Evolutionary conservation across 2,888 invertebrate species (phyloP).

Genomic region (Lepidochrysops patricia): DNA sequence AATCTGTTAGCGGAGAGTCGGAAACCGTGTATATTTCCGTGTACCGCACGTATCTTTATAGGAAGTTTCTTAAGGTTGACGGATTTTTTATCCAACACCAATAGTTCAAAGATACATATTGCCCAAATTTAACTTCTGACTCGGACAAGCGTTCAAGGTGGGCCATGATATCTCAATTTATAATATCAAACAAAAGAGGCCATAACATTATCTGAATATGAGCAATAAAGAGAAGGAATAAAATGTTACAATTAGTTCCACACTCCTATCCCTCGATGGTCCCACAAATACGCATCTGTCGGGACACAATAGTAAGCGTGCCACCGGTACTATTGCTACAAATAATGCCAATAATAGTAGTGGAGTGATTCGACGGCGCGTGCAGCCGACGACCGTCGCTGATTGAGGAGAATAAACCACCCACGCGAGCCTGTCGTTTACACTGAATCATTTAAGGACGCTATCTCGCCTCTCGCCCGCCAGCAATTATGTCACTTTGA

Average conservation of each 20-base stretch:
- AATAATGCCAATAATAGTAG: slow-evolving; percentile 57
- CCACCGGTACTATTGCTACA: slow-evolving; percentile 40
- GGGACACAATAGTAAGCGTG: slow-evolving; percentile 26
- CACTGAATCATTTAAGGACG: slow-evolving; percentile 20
- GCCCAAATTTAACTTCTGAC: not conserved
- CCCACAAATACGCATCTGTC: slow-evolving; percentile 26
- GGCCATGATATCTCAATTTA: not conserved
- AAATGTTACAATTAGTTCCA: slow-evolving; percentile 15
- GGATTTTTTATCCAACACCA: not conserved
- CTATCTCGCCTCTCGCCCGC: slow-evolving; percentile 3
- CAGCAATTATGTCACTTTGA: slow-evolving; percentile 7
- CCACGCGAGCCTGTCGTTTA: slow-evolving; percentile 46
- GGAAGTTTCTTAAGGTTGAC: not conserved
- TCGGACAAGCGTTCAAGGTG: not conserved
- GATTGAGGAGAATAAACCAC: slow-evolving; percentile 65
- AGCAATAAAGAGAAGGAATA: slow-evolving; percentile 5
- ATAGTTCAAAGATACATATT: not conserved
- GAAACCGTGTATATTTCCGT: slow-evolving; percentile 3
- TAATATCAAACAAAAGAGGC: slow-evolving; percentile 1
- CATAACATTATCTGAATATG: not conserved
- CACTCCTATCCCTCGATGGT: slow-evolving; percentile 27
- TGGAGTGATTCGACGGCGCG: slow-evolving; percentile 40
- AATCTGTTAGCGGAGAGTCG: not conserved
- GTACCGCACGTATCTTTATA: not conserved
- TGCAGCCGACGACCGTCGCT: slow-evolving; percentile 56